Conservation (phyloP, 2,113 vertebrate species). For the Acrocephalus kingi region DNA sequence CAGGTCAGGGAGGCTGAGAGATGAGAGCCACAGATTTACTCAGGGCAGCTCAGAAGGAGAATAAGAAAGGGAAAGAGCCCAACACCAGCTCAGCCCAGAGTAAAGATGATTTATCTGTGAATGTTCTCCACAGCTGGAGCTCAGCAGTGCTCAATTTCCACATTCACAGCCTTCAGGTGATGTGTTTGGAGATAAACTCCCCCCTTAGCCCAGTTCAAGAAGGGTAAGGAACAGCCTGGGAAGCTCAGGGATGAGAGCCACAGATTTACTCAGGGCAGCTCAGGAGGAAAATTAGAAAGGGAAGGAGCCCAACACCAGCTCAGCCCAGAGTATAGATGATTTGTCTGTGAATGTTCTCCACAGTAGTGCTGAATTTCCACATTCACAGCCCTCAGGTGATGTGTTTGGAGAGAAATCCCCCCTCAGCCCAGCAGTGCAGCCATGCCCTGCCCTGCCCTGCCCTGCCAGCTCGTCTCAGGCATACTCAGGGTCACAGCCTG, state of each 20-base stretch:
- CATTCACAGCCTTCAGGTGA: background rate
- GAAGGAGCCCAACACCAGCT: background rate
- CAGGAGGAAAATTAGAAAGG: background rate
- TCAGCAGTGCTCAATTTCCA: background rate
- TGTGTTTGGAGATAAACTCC: background rate
- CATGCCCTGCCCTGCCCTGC: background rate
- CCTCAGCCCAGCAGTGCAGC: accelerated
- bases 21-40: background rate
- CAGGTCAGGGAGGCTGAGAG: too few relatives aligned
- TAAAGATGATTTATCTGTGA: accelerated
- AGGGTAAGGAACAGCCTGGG: background rate
- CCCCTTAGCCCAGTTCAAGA: background rate
- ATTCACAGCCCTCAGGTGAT: background rate
- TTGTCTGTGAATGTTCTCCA: background rate
- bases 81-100: background rate
- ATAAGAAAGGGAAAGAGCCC: background rate
- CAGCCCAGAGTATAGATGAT: background rate
- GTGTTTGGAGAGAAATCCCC: background rate
- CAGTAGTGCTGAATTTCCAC: background rate
- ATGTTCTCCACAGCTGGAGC: background rate
- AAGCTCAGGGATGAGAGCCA: background rate
- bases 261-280: background rate
- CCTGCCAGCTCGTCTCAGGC: background rate
- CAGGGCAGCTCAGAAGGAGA: background rate
- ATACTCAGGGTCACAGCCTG: background rate